Evolutionary conservation across 2,797 vertebrate species (phyloP).

Genomic region (Astyanax mexicanus): DNA sequence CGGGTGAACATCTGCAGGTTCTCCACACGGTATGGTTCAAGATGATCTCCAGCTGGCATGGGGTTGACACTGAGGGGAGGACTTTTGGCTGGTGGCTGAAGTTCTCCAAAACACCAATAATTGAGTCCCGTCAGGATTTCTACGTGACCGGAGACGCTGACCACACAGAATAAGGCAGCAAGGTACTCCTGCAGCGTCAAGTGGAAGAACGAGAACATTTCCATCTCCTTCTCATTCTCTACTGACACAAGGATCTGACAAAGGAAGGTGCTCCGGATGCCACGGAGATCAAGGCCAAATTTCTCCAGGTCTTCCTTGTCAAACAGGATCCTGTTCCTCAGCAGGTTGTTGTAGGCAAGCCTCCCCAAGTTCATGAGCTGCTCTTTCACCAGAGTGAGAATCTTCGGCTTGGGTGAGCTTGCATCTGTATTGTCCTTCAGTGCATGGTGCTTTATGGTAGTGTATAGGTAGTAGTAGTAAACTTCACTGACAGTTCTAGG

Average conservation of each 20-base stretch:
- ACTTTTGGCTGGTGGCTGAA: slow-evolving; percentile 47
- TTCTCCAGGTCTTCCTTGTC: slow-evolving; percentile 1
- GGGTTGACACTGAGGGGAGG: slow-evolving; percentile 45
- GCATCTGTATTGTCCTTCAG: slow-evolving; percentile 56
- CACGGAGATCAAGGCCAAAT: slow-evolving; percentile 50
- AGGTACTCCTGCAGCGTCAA: slow-evolving; percentile 77
- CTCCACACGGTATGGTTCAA: slow-evolving; percentile 58
- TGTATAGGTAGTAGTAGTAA: slow-evolving; percentile 73
- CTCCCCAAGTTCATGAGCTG: slow-evolving; percentile 69
- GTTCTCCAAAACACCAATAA: slow-evolving; percentile 73
- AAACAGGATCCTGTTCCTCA: slow-evolving; percentile 72
- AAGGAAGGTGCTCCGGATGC: slow-evolving; percentile 70
- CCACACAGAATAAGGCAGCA: slow-evolving; percentile 71
- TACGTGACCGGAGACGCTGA: slow-evolving; percentile 56
- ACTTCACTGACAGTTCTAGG: slow-evolving; percentile 76
- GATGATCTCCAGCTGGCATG: slow-evolving; percentile 39
- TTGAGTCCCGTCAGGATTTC: slow-evolving; percentile 71
- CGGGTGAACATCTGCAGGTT: slow-evolving; percentile 77
- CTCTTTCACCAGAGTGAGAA: slow-evolving; percentile 64
- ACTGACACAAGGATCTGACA: slow-evolving; percentile 68
- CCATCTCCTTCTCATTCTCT: slow-evolving; percentile 60
- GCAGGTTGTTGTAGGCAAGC: slow-evolving; percentile 70
- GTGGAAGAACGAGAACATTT: slow-evolving; percentile 77
- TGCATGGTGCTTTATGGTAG: slow-evolving; percentile 70
- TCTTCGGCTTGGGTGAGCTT: slow-evolving; percentile 46